Percentiles rank a stretch among this genome's conserved stretches.
These are phyloP conservation scores for Polypedilum vanderplanki DNA, from an alignment of 1,140 invertebrate species.

Conservation along the genomic window DNA sequence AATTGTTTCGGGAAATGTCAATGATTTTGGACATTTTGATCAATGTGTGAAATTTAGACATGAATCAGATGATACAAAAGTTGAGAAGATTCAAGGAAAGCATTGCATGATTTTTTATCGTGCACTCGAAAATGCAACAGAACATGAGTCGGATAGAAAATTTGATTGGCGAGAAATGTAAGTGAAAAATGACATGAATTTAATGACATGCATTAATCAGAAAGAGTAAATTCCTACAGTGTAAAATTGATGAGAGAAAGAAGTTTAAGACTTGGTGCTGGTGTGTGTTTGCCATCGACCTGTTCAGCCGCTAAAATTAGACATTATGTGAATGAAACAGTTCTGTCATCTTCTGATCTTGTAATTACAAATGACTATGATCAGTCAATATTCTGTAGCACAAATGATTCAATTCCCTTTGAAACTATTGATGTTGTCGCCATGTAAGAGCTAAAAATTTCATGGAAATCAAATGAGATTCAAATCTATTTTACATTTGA, in stretches of 20 bases:
- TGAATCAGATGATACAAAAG: neutral
- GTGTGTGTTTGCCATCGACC: slow-evolving; percentile 50
- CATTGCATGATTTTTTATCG: slow-evolving; percentile 25
- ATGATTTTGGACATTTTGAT: slow-evolving; percentile 28
- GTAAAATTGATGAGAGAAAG: slow-evolving; percentile 48
- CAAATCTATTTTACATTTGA: neutral
- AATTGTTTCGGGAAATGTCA: neutral
- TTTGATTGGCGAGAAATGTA: slow-evolving; percentile 11
- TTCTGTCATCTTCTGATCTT: neutral
- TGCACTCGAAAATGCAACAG: neutral
- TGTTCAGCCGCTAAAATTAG: slow-evolving; percentile 45
- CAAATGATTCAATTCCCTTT: slow-evolving; percentile 3
- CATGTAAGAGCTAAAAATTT: neutral
- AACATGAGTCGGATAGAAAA: neutral
- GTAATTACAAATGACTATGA: neutral
- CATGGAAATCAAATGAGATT: neutral
- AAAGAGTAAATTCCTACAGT: slow-evolving; percentile 2
- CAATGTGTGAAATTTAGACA: slow-evolving; percentile 21
- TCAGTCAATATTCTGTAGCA: neutral
- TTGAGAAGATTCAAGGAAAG: neutral
- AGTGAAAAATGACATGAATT: neutral
- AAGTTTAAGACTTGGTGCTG: slow-evolving; percentile 51
- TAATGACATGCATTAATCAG: neutral
- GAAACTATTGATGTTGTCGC: neutral
- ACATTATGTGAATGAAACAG: slow-evolving; percentile 37